Conservation (phyloP, 2,888 invertebrate species). For the Acrocyrtus sp. region DNA sequence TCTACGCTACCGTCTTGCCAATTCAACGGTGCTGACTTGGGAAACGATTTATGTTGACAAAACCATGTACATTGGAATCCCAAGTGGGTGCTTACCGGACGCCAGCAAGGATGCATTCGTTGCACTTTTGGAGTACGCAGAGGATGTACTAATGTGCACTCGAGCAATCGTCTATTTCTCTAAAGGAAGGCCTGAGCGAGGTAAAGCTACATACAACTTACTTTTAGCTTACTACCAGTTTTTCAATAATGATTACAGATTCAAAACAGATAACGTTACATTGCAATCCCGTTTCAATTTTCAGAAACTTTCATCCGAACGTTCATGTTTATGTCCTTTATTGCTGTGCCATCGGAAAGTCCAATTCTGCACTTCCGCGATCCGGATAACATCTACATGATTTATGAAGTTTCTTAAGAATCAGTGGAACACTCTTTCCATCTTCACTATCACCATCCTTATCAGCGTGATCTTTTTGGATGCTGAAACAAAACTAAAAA, state of each 20-base stretch:
- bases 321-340: conserved; percentile 97
- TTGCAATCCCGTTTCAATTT: no score
- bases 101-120: conserved; percentile 97
- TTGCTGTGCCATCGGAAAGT: conserved; percentile 84
- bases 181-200: conserved; percentile 84
- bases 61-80: conserved; percentile 89
- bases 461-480: no score
- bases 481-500: no score
- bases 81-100: conserved; percentile 84
- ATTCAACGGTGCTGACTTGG: conserved; percentile 83
- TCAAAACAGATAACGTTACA: no score
- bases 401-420: conserved; percentile 68
- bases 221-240: background rate
- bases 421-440: no score
- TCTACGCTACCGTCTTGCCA: conserved; percentile 82
- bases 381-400: conserved; percentile 75
- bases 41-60: conserved; percentile 83
- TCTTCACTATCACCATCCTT: no score
- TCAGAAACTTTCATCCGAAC: conserved; percentile 88
- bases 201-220: conserved; percentile 64
- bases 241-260: conserved; percentile 7
- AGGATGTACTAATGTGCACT: conserved; percentile 86
- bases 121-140: conserved; percentile 93
- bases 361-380: conserved; percentile 77
- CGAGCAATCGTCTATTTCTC: conserved; percentile 84